Evolutionary conservation across 2,797 vertebrate genomes (phyloP).

Genomic region (Scleropages formosus): DNA sequence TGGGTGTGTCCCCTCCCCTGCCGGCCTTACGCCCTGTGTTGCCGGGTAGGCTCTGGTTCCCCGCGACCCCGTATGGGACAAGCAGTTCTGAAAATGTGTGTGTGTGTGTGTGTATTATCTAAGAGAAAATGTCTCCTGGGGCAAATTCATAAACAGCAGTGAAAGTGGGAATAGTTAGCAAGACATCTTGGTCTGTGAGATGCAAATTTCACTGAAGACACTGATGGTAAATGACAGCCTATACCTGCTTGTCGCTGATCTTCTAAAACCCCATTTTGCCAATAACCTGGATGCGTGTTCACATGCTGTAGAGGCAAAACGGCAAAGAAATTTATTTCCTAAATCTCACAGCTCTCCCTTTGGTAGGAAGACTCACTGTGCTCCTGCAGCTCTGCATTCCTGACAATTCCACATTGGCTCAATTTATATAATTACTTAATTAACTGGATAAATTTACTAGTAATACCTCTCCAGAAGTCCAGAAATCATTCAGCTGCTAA

Average conservation of each 20-base stretch:
- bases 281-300: too few relatives aligned
- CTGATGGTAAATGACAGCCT: not conserved
- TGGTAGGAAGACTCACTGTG: not conserved
- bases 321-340: not conserved
- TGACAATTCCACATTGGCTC: not conserved
- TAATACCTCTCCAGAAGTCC: conserved; percentile 15
- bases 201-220: not conserved
- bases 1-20: too few relatives aligned
- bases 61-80: too few relatives aligned
- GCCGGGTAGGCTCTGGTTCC: too few relatives aligned
- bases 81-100: too few relatives aligned
- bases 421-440: conserved; percentile 24
- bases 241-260: not conserved
- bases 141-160: not conserved
- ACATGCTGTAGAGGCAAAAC: not conserved
- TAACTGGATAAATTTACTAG: conserved; percentile 23
- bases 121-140: too few relatives aligned
- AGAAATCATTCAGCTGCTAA: conserved; percentile 10
- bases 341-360: not conserved
- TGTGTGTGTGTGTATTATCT: too few relatives aligned
- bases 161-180: conserved; percentile 2
- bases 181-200: not conserved
- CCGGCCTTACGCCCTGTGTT: too few relatives aligned
- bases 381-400: conserved; percentile 1
- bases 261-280: too few relatives aligned